Conservation (phyloP, 2,888 invertebrate species). For the Heteromurus nitidus region DNA sequence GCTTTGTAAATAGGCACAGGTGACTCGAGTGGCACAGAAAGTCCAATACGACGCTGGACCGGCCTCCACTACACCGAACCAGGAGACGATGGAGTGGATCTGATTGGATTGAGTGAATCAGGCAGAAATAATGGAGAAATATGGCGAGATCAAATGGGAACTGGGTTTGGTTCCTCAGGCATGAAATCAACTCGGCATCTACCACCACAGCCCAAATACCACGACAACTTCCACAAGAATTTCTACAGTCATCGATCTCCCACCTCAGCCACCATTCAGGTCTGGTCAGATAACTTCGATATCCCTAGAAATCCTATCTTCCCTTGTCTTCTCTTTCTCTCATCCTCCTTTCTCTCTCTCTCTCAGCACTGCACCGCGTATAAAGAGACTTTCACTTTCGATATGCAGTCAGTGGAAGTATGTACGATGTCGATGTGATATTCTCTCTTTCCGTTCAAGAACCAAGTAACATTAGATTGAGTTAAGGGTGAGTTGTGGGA, state of each 20-base stretch:
- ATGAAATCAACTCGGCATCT: slow-evolving; percentile 89
- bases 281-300: slow-evolving; percentile 70
- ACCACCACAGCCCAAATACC: slow-evolving; percentile 75
- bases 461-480: not conserved
- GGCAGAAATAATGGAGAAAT: slow-evolving; percentile 71
- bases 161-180: slow-evolving; percentile 79
- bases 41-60: slow-evolving; percentile 81
- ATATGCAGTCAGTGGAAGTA: too few relatives aligned
- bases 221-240: slow-evolving; percentile 73
- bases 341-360: not conserved
- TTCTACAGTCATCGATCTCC: slow-evolving; percentile 81
- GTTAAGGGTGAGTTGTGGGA: slow-evolving; percentile 14
- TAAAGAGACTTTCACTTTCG: too few relatives aligned
- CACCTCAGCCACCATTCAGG: slow-evolving; percentile 81
- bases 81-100: slow-evolving; percentile 79
- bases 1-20: slow-evolving; percentile 52
- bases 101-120: slow-evolving; percentile 63
- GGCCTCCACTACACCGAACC: slow-evolving; percentile 85
- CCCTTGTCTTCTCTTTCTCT: not conserved
- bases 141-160: slow-evolving; percentile 69
- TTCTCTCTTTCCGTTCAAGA: not conserved
- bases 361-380: too few relatives aligned
- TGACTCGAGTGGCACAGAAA: slow-evolving; percentile 80
- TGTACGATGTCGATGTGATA: too few relatives aligned
- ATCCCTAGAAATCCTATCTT: slow-evolving; percentile 13